Percentiles rank a stretch among this genome's conserved stretches.
Conservation (phyloP, 2,797 vertebrate genomes). For the Rhabdophis nuchalis region DNA sequence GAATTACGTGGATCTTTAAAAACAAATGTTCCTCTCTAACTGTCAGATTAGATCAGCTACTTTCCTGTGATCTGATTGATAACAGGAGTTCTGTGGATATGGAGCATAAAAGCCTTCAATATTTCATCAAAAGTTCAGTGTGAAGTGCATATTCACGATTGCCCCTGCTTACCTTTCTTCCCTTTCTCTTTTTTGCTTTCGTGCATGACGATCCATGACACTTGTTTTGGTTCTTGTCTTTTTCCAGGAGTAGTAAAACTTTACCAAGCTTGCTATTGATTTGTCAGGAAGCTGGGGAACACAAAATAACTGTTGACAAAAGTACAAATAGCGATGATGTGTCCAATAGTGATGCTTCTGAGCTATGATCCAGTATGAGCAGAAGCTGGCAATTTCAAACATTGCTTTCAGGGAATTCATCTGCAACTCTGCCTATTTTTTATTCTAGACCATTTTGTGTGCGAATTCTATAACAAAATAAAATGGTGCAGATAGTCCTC, state of each 20-base stretch:
- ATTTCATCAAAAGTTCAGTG: not conserved
- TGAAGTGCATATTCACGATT: not conserved
- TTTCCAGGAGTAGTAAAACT: slow-evolving; percentile 98
- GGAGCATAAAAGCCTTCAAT: not conserved
- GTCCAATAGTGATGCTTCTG: not conserved
- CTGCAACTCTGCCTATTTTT: not conserved
- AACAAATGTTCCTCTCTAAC: not conserved
- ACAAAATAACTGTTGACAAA: slow-evolving; percentile 42
- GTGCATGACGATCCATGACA: slow-evolving; percentile 92
- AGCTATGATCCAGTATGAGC: not conserved
- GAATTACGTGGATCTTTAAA: not conserved
- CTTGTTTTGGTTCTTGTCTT: slow-evolving; percentile 95
- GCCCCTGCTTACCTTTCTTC: slow-evolving; percentile 82
- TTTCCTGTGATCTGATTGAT: not conserved
- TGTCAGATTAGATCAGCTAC: not conserved
- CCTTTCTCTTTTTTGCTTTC: slow-evolving; percentile 88
- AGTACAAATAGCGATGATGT: not conserved
- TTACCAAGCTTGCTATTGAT: slow-evolving; percentile 91
- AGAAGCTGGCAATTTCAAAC: not conserved
- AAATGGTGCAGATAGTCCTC: not conserved
- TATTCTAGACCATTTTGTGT: not conserved
- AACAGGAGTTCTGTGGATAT: not conserved
- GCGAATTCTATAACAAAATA: not conserved
- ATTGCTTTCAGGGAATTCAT: not conserved
- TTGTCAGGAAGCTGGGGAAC: slow-evolving; percentile 86